Base-by-base conservation (phyloP, 1,140 invertebrate genomes). In the Trachelipus rathkii region DNA sequence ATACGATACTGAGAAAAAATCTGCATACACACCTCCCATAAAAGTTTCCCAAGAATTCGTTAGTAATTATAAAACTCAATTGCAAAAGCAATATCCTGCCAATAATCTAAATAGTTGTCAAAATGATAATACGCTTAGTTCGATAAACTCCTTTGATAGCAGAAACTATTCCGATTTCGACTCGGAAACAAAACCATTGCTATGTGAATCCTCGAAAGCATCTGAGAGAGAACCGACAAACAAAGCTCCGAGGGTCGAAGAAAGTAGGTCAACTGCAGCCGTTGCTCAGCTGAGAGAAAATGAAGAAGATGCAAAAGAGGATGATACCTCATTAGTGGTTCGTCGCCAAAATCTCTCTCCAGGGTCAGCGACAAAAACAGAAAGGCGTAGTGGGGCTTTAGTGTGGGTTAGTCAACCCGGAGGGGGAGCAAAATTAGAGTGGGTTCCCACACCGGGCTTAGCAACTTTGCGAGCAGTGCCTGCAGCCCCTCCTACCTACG, bases 331-430 rank as follows among this genome's bases (percentile, higher is more conserved):
- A 60, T 60, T 60, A 60, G 50, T 60, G 50, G 1, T 19, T 19
- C 50, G 11, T 60, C 50, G 50, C 19, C 50, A 60, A 19, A 60
- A 60, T 60, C 11, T 19, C 19, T 15, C 50, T 60, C 11, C 50
- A 15, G 19, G 11, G 11, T 15, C 50, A 15, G 19, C 50, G 11
- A 60, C 2, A 19, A 60, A 60, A 19, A 4, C 50, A 60, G 50
- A 60, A 3, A 13, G 50, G 11, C 11, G 50, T 13, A 75, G 73
- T 67, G 74, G 74, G 46, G 69, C 77, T 11, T 50, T 81, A 46
- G 80, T 81, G 73, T 81, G 80, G 80, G 77, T 81, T 44, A 79
- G 74, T 74, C 80, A 77, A 44, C 80, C 80, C 10, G 80, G 80
- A 15, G 80, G 80, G 44, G 80, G 80, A 45, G 75, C 80, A 45